These are phyloP conservation scores for Phoeniculus purpureus DNA, from an alignment of 2,797 vertebrate genomes.

Conservation along the genomic window DNA sequence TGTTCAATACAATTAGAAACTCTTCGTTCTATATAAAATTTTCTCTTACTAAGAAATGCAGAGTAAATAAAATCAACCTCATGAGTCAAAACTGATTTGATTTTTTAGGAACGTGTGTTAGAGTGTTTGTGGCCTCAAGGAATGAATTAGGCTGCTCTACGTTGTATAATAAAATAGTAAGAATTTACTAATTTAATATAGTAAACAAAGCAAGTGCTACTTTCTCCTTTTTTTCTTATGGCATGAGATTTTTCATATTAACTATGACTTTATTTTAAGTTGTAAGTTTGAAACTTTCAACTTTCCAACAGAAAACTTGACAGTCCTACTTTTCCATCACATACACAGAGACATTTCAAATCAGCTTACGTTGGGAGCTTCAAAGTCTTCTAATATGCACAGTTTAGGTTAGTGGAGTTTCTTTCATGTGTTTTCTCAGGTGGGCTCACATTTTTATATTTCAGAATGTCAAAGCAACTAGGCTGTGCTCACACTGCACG, in stretches of 20 bases:
- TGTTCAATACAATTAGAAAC: neutral
- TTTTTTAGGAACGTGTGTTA: neutral
- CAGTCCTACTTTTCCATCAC: neutral
- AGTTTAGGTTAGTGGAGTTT: neutral
- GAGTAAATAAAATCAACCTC: neutral
- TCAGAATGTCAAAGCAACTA: neutral
- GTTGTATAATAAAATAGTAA: neutral
- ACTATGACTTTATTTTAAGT: neutral
- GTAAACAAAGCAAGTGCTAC: neutral
- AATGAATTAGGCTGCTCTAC: neutral
- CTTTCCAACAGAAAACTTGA: neutral
- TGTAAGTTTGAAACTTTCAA: neutral
- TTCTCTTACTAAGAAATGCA: neutral
- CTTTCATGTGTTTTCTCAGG: neutral
- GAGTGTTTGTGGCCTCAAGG: neutral
- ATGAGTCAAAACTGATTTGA: neutral
- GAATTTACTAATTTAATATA: neutral
- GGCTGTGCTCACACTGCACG: neutral
- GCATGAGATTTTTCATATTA: neutral
- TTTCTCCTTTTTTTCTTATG: neutral
- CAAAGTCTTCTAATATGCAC: neutral
- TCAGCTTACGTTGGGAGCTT: neutral
- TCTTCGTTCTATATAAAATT: neutral
- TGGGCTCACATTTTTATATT: neutral
- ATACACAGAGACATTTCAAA: neutral